Evolutionary conservation across 2,797 vertebrate genomes (phyloP), one percentile per base, ranked within the genome.

Genomic region (Oreochromis grahami): DNA sequence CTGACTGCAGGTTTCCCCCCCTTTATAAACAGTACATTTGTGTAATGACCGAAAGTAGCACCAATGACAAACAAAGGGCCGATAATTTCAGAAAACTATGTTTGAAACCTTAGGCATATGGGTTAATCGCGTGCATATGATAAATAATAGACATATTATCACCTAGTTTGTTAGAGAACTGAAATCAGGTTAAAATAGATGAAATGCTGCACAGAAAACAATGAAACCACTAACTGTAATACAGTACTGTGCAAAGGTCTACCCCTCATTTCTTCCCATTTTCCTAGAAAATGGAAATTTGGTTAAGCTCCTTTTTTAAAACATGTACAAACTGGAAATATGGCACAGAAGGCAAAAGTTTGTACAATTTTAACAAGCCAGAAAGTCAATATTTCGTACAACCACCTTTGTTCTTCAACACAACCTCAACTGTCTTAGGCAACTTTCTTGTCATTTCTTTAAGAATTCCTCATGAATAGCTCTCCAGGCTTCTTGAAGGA

Each of bases 171-270:
- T 76, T 60, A 45, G 12, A 51, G 50, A 53, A 41, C 79, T 80
- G 32, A 74, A 60, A 60, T 56, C 8, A 53, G 58, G 32, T 60
- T 80, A 72, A 68, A 78, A 77, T 6, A 6, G 14, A 70, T 26
- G 14, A 26, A 70, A 45, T 45, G 3, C 38, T 45, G 41, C 14
- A 26, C 21, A 45, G 14, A 26, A 41, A 70, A 11, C n/a, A 45
- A 24, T 45, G 21, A 43, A 45, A 45, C 38, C 14, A 26, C 21
- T 43, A 70, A 70, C 45, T 43, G 21, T 17, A 65, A 38, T 65
- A 43, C 38, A 24, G 63, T 26, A 17, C 13, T 68, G 24, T 70
- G 13, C 65, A 70, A 70, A 70, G 24, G 41, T 26, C 21, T 43
- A 70, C n/a, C 21, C 38, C 14, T 43, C 65, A 43, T 70, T 70